Evolutionary conservation across 2,888 invertebrate species (phyloP).

Genomic region (Lithophane socia): DNA sequence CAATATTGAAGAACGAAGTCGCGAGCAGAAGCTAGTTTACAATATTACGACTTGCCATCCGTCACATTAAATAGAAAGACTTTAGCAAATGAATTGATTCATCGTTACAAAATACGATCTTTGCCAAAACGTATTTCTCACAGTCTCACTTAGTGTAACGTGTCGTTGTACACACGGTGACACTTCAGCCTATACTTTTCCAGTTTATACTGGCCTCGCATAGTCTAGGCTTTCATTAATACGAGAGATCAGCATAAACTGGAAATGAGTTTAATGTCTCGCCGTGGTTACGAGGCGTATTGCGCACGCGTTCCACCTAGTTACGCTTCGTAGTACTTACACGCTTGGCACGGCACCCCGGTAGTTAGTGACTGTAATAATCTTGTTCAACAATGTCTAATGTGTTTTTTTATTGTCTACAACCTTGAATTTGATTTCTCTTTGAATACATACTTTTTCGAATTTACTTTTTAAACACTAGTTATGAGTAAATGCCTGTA

Average conservation of each 20-base stretch:
- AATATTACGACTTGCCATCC: background rate
- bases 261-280: background rate
- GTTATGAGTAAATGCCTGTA: no score
- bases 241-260: background rate
- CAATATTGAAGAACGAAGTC: background rate
- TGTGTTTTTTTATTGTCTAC: conserved; percentile 35
- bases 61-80: background rate
- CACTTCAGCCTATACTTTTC: background rate
- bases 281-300: background rate
- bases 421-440: conserved; percentile 47
- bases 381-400: conserved; percentile 48
- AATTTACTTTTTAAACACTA: background rate
- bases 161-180: background rate
- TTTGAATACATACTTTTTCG: conserved; percentile 17
- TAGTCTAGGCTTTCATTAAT: background rate
- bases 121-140: conserved; percentile 49
- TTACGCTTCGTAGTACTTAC: conserved; percentile 11
- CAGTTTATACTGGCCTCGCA: background rate
- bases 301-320: conserved; percentile 1
- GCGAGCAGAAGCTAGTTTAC: background rate
- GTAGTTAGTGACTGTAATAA: conserved; percentile 37
- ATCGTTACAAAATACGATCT: conserved; percentile 26
- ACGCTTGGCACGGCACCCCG: conserved; percentile 52
- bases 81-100: background rate
- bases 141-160: conserved; percentile 23